Evolutionary conservation across 53 echinoderm and acorn worm species (phyloP).

Genomic region (Actinopyga echinites): DNA sequence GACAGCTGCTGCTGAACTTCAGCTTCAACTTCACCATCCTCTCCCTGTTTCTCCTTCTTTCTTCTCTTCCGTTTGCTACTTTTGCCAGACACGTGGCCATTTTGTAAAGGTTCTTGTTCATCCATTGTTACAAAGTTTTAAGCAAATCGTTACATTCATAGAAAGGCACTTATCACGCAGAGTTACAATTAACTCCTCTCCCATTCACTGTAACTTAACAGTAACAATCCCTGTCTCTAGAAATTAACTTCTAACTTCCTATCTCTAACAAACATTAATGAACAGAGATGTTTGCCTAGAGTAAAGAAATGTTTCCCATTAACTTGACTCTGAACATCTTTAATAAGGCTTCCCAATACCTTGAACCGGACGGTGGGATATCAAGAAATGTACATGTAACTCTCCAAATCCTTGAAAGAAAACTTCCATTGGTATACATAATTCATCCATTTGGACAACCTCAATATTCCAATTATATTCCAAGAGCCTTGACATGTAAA

Average conservation of each 20-base stretch:
- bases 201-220: no score
- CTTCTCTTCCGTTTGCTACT: slow-evolving; percentile 13
- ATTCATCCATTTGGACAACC: slow-evolving; percentile 9
- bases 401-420: background rate
- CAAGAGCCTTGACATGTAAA: background rate
- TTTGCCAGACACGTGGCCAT: slow-evolving; percentile 11
- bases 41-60: slow-evolving; percentile 4
- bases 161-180: slow-evolving; percentile 21
- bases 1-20: slow-evolving; percentile 6
- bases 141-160: background rate
- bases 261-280: no score
- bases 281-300: no score
- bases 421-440: background rate
- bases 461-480: slow-evolving; percentile 43
- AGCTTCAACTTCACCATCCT: slow-evolving; percentile 5
- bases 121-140: background rate
- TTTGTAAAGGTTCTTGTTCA: slow-evolving; percentile 26
- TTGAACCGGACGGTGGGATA: background rate
- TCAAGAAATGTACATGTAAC: background rate
- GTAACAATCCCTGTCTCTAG: no score
- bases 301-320: no score
- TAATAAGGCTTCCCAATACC: background rate
- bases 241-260: no score
- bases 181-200: no score
- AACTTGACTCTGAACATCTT: background rate